These are phyloP conservation scores for Suncus etruscus DNA, from an alignment of 2,113 vertebrate genomes.

Conservation along the genomic window DNA sequence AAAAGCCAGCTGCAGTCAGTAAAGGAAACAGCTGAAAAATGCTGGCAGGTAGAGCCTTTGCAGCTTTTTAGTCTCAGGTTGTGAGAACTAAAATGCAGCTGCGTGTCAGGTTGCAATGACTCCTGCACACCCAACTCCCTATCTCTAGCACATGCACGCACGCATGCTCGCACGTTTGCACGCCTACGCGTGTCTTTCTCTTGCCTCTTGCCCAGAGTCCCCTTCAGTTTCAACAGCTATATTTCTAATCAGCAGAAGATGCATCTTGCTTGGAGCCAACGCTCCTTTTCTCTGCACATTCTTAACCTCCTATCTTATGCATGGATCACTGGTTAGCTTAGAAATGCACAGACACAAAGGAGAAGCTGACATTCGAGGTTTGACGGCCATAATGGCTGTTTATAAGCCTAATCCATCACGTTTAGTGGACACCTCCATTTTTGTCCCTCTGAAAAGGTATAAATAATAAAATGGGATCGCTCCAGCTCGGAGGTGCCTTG, in stretches of 20 bases:
- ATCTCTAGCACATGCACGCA: neutral
- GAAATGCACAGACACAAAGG: slow-evolving; percentile 97
- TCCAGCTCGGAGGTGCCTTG: slow-evolving; percentile 91
- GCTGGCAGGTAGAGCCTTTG: slow-evolving; percentile 82
- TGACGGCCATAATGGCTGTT: slow-evolving; percentile 99
- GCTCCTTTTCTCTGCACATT: slow-evolving; percentile 94
- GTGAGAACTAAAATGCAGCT: slow-evolving; percentile 79
- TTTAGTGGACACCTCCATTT: slow-evolving; percentile 99
- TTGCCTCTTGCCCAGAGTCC: neutral
- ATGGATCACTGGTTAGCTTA: slow-evolving; percentile 99
- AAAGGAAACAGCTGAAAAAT: slow-evolving; percentile 82
- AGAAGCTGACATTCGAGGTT: slow-evolving; percentile 96
- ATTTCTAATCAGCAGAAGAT: slow-evolving; percentile 96
- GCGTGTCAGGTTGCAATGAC: slow-evolving; percentile 76
- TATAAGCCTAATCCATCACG: slow-evolving; percentile 99
- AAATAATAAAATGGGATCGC: slow-evolving; percentile 96
- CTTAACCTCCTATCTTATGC: slow-evolving; percentile 96
- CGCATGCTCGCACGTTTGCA: neutral
- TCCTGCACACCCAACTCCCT: neutral
- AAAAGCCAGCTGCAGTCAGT: slow-evolving; percentile 87
- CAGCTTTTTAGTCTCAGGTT: slow-evolving; percentile 77
- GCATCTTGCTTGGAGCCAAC: slow-evolving; percentile 95
- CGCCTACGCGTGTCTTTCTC: neutral
- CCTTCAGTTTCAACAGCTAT: slow-evolving; percentile 90
- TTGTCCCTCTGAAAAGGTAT: slow-evolving; percentile 98